Percentiles rank a stretch among this genome's conserved stretches.
phyloP scores from a whole-genome alignment of 2,888 invertebrate genomes.

The Opisthograptis luteolata region DNA sequence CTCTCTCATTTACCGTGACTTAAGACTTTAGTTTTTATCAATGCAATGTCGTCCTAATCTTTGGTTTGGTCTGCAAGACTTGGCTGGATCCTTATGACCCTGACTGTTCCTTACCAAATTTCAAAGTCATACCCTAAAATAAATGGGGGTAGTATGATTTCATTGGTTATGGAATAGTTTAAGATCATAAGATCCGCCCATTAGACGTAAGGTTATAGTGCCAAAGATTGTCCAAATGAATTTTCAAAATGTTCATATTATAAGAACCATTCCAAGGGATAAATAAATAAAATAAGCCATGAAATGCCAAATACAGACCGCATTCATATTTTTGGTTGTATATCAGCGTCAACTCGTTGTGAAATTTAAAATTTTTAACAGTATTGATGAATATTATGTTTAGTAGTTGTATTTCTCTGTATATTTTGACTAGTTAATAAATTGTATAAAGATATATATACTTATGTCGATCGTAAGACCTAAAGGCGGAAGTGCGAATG shows the following conservation, averaged over 20 bases:
- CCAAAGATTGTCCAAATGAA: slow-evolving; percentile 83
- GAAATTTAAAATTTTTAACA: slow-evolving; percentile 48
- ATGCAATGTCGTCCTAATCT: slow-evolving; percentile 59
- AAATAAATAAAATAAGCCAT: slow-evolving; percentile 62
- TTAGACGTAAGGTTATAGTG: slow-evolving; percentile 76
- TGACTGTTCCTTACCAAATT: slow-evolving; percentile 6
- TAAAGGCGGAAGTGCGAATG: slow-evolving; percentile 58
- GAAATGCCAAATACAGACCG: slow-evolving; percentile 70
- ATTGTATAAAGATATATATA: slow-evolving; percentile 15
- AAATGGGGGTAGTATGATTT: neutral
- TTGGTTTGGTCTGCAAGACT: slow-evolving; percentile 67
- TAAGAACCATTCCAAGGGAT: slow-evolving; percentile 74
- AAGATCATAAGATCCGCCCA: neutral
- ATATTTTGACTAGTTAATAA: slow-evolving; percentile 55
- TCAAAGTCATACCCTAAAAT: neutral
- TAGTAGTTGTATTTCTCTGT: slow-evolving; percentile 49
- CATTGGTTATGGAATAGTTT: slow-evolving; percentile 5
- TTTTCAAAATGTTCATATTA: slow-evolving; percentile 64
- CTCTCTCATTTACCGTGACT: slow-evolving; percentile 29
- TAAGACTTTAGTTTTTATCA: slow-evolving; percentile 36
- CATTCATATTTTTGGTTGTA: slow-evolving; percentile 38
- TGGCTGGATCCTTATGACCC: neutral
- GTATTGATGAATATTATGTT: slow-evolving; percentile 52
- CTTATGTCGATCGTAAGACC: slow-evolving; percentile 48
- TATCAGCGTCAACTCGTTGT: slow-evolving; percentile 35